Evolutionary conservation across 1,140 invertebrate species (phyloP).

Genomic region (Bradysia coprophila): DNA sequence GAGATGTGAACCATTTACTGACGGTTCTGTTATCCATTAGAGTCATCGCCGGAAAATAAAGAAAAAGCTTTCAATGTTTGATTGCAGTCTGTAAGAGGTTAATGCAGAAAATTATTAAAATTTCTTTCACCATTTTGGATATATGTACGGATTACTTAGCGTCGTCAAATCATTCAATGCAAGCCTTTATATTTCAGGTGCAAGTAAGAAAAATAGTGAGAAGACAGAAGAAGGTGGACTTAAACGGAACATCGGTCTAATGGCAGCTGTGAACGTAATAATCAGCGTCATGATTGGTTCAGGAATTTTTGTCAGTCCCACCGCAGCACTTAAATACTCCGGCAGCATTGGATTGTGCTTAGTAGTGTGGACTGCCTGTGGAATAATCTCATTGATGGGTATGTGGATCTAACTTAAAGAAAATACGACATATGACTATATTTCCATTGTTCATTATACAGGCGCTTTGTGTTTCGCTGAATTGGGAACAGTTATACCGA

Average conservation of each 20-base stretch:
- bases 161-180: no score
- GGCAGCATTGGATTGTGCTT: constrained; percentile 73
- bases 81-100: no score
- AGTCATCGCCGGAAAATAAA: no score
- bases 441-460: constrained; percentile 14
- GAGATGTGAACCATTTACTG: no score
- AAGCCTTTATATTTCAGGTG: no score
- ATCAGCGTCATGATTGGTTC: constrained; percentile 76
- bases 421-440: background rate
- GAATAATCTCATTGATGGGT: constrained; percentile 65
- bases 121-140: no score
- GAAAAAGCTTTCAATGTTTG: no score
- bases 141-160: no score
- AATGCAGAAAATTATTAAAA: no score
- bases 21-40: no score
- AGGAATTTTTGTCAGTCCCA: constrained; percentile 80
- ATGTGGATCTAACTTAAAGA: constrained; percentile 3
- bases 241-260: background rate
- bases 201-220: no score
- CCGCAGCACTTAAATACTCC: constrained; percentile 53
- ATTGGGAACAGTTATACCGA: constrained; percentile 49
- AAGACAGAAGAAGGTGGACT: background rate
- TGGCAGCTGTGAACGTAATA: constrained; percentile 53
- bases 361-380: constrained; percentile 65
- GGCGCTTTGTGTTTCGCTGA: constrained; percentile 68